phyloP scores from a whole-genome alignment of 2,797 vertebrate genomes.

The Anas flavirostris region DNA sequence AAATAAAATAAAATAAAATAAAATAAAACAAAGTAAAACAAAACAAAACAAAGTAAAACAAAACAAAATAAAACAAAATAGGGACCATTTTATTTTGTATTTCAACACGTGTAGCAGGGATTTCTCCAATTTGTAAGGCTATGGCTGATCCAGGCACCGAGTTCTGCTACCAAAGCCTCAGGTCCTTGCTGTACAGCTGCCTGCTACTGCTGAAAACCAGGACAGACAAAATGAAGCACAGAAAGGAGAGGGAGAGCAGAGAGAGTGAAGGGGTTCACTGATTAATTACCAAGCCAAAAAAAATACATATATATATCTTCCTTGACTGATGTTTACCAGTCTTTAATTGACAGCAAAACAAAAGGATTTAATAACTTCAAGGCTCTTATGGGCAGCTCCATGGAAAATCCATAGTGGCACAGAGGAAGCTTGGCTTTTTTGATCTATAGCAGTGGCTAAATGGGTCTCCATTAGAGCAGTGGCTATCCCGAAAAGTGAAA shows the following conservation, averaged over 20 bases:
- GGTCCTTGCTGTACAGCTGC: constrained; percentile 48
- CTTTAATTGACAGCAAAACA: constrained; percentile 72
- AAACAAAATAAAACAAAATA: neutral
- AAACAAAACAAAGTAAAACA: neutral
- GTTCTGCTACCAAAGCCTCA: constrained; percentile 33
- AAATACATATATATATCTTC: constrained; percentile 12
- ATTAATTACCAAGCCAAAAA: constrained; percentile 67
- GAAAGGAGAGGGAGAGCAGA: constrained; percentile 49
- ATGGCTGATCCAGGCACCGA: constrained; percentile 60
- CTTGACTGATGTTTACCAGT: constrained; percentile 70
- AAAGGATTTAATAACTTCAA: constrained; percentile 69
- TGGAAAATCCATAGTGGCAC: constrained; percentile 55
- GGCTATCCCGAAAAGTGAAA: constrained; percentile 71
- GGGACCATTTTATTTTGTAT: constrained; percentile 18
- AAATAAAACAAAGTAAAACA: neutral
- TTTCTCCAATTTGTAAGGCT: constrained; percentile 67
- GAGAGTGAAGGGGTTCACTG: constrained; percentile 44
- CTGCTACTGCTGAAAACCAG: constrained; percentile 65
- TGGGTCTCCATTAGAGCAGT: constrained; percentile 62
- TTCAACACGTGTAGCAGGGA: constrained; percentile 4
- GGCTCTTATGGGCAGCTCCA: constrained; percentile 43
- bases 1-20: neutral
- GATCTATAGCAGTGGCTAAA: constrained; percentile 71
- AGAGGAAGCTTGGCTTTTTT: constrained; percentile 57
- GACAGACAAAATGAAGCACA: constrained; percentile 44